Percentiles rank a stretch among this genome's conserved stretches.
Conservation (phyloP, 2,888 invertebrate genomes). For the Chymomyza caudatula region DNA sequence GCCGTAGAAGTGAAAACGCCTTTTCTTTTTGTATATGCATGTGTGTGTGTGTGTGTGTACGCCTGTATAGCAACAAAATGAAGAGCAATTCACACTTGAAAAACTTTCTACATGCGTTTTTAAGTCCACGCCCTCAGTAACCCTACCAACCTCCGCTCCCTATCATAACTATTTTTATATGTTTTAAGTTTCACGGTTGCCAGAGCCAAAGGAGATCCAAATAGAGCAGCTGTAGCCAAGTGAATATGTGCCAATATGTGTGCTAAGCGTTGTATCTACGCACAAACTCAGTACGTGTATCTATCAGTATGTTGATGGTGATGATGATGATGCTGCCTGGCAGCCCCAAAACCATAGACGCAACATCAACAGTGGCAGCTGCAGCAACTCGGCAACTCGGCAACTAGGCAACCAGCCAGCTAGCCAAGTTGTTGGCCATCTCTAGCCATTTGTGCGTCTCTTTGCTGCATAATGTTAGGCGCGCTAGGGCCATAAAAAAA, state of each 20-base stretch:
- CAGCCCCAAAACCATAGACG: not conserved
- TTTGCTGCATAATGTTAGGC: conserved; percentile 31
- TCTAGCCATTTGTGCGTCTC: conserved; percentile 41
- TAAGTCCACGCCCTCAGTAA: conserved; percentile 29
- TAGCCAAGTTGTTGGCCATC: not conserved
- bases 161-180: conserved; percentile 51
- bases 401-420: not conserved
- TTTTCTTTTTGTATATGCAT: conserved; percentile 11
- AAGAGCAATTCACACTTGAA: conserved; percentile 72
- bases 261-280: not conserved
- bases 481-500: conserved; percentile 57
- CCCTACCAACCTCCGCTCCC: not conserved
- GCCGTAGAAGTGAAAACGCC: conserved; percentile 37
- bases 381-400: not conserved
- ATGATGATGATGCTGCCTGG: conserved; percentile 5
- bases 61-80: conserved; percentile 58
- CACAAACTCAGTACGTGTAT: not conserved
- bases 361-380: not conserved
- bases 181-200: not conserved
- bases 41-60: conserved; percentile 10
- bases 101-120: conserved; percentile 68
- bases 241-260: conserved; percentile 52
- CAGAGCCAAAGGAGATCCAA: not conserved
- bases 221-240: conserved; percentile 13
- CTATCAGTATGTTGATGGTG: conserved; percentile 21